Conservation (phyloP, 2,888 invertebrate genomes). For the Stegophylla sp. region DNA sequence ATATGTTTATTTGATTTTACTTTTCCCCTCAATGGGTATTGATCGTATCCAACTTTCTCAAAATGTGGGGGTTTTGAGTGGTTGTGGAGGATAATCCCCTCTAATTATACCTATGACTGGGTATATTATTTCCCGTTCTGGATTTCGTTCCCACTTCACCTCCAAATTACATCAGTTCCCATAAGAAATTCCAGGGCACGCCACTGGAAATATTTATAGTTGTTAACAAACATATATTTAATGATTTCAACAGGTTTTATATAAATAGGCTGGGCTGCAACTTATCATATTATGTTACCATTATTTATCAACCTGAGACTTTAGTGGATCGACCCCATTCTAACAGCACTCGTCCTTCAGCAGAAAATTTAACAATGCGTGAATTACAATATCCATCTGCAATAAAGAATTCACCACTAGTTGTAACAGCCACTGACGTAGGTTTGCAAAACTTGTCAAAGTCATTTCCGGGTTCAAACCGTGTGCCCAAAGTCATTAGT, state of each 20-base stretch:
- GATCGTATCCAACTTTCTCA: no score
- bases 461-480: slow-evolving; percentile 81
- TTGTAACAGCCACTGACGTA: slow-evolving; percentile 87
- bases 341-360: slow-evolving; percentile 71
- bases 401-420: slow-evolving; percentile 88
- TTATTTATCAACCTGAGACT: slow-evolving; percentile 56
- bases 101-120: no score
- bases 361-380: slow-evolving; percentile 77
- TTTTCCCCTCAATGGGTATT: no score
- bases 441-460: slow-evolving; percentile 89
- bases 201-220: no score
- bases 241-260: background rate
- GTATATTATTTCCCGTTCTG: no score
- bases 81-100: no score
- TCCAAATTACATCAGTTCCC: no score
- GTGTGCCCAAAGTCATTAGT: slow-evolving; percentile 44
- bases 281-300: slow-evolving; percentile 30
- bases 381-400: slow-evolving; percentile 96
- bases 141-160: no score
- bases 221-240: no score
- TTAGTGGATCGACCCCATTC: slow-evolving; percentile 53
- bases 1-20: no score
- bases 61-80: no score
- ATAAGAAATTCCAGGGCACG: no score
- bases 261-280: slow-evolving; percentile 9